Percentiles rank a stretch among this genome's conserved stretches.
These are phyloP conservation scores for Drosophila triauraria DNA, from an alignment of 1,140 invertebrate species.

Conservation along the genomic window DNA sequence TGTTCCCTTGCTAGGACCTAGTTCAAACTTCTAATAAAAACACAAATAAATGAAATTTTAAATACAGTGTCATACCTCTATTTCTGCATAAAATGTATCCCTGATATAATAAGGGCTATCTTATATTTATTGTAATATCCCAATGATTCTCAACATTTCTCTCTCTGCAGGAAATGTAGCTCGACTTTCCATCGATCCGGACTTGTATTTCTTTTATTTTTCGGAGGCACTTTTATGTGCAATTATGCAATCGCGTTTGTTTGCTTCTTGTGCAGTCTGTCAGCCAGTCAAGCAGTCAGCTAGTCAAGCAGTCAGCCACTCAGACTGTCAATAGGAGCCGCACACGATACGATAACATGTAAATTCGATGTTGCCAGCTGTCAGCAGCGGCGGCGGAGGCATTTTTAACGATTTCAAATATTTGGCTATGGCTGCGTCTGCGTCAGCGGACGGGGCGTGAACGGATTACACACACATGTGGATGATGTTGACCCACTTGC, in stretches of 20 bases:
- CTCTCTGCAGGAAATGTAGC: slow-evolving; percentile 17
- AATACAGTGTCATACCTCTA: too few species aligned
- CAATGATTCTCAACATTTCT: not conserved
- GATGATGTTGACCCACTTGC: slow-evolving; percentile 61
- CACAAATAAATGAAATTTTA: too few species aligned
- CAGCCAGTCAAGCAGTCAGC: slow-evolving; percentile 28
- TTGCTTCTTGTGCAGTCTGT: slow-evolving; percentile 48
- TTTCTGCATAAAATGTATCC: too few species aligned
- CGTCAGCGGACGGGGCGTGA: slow-evolving; percentile 38
- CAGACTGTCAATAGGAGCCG: slow-evolving; percentile 64
- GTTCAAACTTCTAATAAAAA: too few species aligned
- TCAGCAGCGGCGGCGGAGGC: slow-evolving; percentile 42
- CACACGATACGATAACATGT: slow-evolving; percentile 70
- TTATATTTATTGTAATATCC: too few species aligned
- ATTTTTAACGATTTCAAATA: slow-evolving; percentile 52
- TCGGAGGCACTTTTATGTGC: slow-evolving; percentile 23
- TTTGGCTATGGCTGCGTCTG: slow-evolving; percentile 36
- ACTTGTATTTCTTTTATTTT: slow-evolving; percentile 24
- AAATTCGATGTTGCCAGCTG: slow-evolving; percentile 76
- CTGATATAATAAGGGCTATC: too few species aligned
- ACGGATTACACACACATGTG: slow-evolving; percentile 41
- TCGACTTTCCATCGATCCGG: slow-evolving; percentile 6
- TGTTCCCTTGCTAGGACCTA: too few species aligned
- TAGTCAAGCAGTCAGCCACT: slow-evolving; percentile 40
- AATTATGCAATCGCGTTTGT: slow-evolving; percentile 47